Base-by-base conservation (phyloP, 2,113 vertebrate genomes). In the Bubalus kerabau region DNA sequence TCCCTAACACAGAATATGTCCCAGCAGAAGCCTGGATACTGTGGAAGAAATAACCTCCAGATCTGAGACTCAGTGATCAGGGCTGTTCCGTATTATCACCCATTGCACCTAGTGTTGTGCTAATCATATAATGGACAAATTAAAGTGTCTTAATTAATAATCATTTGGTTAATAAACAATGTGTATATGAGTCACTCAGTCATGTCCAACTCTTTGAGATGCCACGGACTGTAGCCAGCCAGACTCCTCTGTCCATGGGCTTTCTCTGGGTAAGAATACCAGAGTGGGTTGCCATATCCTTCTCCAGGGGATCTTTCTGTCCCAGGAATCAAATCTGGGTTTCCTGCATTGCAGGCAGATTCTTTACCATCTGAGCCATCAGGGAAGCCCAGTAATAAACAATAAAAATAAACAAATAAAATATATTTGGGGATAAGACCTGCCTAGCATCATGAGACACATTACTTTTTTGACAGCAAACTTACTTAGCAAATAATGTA, bases 361-460 rank as follows among this genome's bases (percentile, higher is more conserved):
- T 74, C 36, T 24, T 74, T 74, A 74, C n/a, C 21, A 0, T 40
- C 19, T 74, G 67, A 74, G 36, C 67, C 67, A 74, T 21, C 36
- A 74, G 11, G 11, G n/a, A 74, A 40, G 19, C 19, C 36, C 36
- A 40, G 36, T 74, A 74, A 74, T 74, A 87, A 87, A 60, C 13
- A 90, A 92, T 82, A 89, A 89, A 91, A 74, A 64, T 21, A 94
- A 86, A 56, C 16, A 90, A 91, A 85, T 80, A 90, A 90, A 40
- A 76, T 56, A 3, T 23, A 91, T 87, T 56, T 64, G 5, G 10
- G 5, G n/a, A 30, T 23, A 86, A 86, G 87, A 30, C 7, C 32
- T 23, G 88, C 19, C 14, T 81, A 64, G 82, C 87, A 93, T 78
- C 62, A 24, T n/a, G 5, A 97, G 57, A 71, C 17, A 48, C 5